Evolutionary conservation across 2,797 vertebrate species (phyloP).

Genomic region (Pipistrellus pipistrellus): DNA sequence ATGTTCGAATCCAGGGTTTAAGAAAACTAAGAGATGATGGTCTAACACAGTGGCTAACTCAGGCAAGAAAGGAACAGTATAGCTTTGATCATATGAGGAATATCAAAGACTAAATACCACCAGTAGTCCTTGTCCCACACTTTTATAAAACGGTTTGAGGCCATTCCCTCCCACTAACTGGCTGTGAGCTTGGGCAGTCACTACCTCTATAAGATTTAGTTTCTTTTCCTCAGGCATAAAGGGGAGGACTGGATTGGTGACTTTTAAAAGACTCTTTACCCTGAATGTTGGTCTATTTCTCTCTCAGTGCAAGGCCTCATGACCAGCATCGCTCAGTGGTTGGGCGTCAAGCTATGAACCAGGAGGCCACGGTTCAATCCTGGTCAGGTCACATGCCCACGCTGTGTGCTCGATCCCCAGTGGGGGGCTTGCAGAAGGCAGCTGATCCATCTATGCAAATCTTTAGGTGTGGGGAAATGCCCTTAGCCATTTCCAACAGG

Average conservation of each 20-base stretch:
- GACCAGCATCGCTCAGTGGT: background rate
- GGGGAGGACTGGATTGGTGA: background rate
- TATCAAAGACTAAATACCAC: background rate
- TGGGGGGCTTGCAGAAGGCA: no score
- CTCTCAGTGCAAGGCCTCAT: background rate
- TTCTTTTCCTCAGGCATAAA: background rate
- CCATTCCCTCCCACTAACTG: background rate
- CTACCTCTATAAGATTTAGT: background rate
- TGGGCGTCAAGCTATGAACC: no score
- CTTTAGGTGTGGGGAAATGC: no score
- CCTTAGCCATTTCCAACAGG: no score
- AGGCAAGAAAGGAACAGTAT: conserved; percentile 21
- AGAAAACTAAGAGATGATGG: background rate
- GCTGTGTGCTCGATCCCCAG: no score
- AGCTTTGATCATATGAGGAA: background rate
- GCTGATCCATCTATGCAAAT: no score
- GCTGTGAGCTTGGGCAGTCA: background rate
- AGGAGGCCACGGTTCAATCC: no score
- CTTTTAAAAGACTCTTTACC: background rate
- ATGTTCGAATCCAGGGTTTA: background rate
- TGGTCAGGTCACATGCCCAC: no score
- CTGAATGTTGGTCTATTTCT: conserved; percentile 31
- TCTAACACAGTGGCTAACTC: background rate
- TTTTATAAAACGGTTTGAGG: background rate
- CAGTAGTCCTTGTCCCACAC: background rate